Evolutionary conservation across 53 echinoderm and acorn worm species (phyloP).

Genomic region (Temnopleurus reevesii): DNA sequence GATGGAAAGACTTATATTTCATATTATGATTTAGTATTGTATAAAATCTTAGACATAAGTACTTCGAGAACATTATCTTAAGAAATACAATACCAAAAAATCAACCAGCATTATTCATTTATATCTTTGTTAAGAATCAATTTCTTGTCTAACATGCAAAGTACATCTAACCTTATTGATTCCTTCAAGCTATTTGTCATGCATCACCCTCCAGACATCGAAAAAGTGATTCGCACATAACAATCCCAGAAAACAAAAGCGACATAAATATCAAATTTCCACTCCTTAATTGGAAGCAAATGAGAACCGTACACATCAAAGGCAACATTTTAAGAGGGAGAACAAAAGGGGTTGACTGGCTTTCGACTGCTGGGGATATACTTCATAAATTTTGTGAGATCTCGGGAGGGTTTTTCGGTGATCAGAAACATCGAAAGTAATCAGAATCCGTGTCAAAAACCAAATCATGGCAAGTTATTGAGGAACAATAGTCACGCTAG

Average conservation of each 20-base stretch:
- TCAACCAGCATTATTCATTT: no score
- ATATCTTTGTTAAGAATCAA: no score
- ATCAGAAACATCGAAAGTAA: conserved; percentile 57
- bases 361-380: neutral
- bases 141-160: no score
- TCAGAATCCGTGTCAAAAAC: conserved; percentile 21
- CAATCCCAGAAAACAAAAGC: conserved; percentile 33
- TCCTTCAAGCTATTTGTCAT: conserved; percentile 35
- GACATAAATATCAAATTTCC: conserved; percentile 42
- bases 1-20: no score
- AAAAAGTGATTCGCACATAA: conserved; percentile 18
- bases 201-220: neutral
- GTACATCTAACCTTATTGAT: neutral
- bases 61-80: no score
- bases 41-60: no score
- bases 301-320: neutral
- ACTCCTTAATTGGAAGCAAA: conserved; percentile 43
- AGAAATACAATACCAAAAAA: no score
- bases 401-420: conserved; percentile 19
- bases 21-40: no score
- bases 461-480: conserved; percentile 1
- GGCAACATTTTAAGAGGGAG: neutral
- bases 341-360: neutral
- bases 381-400: neutral
- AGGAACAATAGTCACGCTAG: conserved; percentile 26